These are phyloP conservation scores for Coleophora deauratella DNA, from an alignment of 2,888 invertebrate species.

Conservation along the genomic window DNA sequence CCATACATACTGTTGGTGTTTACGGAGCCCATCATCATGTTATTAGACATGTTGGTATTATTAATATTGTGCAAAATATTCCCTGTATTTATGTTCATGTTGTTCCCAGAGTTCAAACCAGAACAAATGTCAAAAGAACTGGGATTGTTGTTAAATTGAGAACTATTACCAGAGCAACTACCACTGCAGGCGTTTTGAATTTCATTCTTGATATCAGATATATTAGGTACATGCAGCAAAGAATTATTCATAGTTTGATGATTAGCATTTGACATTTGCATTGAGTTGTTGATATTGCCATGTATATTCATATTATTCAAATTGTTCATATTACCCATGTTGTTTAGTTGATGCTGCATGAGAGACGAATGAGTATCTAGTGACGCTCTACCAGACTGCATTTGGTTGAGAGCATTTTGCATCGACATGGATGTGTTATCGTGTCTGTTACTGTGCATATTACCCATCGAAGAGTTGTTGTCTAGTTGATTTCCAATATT, in stretches of 20 bases:
- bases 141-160: conserved; percentile 52
- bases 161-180: conserved; percentile 51
- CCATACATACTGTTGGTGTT: conserved; percentile 52
- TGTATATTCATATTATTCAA: conserved; percentile 62
- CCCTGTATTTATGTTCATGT: conserved; percentile 46
- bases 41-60: conserved; percentile 48
- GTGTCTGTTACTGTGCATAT: conserved; percentile 56
- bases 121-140: conserved; percentile 57
- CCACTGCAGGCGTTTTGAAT: conserved; percentile 62
- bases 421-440: conserved; percentile 52
- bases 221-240: conserved; percentile 60
- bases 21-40: conserved; percentile 56
- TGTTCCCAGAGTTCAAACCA: conserved; percentile 46
- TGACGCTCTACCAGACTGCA: conserved; percentile 54
- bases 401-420: conserved; percentile 61
- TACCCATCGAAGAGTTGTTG: conserved; percentile 42
- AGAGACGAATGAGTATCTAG: conserved; percentile 53
- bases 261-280: conserved; percentile 54
- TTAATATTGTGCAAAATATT: conserved; percentile 59
- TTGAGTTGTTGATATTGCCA: conserved; percentile 45
- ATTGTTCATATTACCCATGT: conserved; percentile 20
- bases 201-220: conserved; percentile 66
- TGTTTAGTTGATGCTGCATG: conserved; percentile 64
- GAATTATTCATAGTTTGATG: conserved; percentile 55
- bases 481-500: conserved; percentile 55